Conservation (phyloP, 1,140 invertebrate species). For the Cotesia vestalis region DNA sequence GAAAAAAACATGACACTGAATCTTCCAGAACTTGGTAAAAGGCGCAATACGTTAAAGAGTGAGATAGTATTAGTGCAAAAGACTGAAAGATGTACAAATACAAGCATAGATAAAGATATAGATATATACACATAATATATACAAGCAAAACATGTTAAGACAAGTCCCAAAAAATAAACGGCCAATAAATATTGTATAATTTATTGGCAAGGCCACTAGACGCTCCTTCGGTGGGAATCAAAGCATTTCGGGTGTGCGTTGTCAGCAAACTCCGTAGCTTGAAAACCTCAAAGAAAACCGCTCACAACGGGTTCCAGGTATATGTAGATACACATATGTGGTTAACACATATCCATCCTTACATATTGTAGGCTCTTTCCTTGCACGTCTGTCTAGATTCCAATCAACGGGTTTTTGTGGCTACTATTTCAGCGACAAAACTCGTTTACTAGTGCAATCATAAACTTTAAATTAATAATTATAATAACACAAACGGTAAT, state of each 20-base stretch:
- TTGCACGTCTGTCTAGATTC: conserved; percentile 52
- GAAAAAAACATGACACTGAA: too few species aligned
- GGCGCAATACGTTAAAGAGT: too few species aligned
- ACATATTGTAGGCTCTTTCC: not conserved
- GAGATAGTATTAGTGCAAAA: not conserved
- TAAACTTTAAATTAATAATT: conserved; percentile 1
- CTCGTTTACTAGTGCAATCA: conserved; percentile 26
- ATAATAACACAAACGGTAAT: not conserved
- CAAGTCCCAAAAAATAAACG: conserved; percentile 43
- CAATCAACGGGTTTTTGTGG: conserved; percentile 55
- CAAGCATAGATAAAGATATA: not conserved
- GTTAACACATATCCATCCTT: too few species aligned
- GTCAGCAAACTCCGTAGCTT: conserved; percentile 40
- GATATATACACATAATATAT: conserved; percentile 9
- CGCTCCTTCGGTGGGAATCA: conserved; percentile 54
- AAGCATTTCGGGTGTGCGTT: conserved; percentile 55
- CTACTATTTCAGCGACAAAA: conserved; percentile 33
- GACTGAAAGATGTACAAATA: not conserved
- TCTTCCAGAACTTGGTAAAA: too few species aligned
- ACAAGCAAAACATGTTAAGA: not conserved
- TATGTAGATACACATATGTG: conserved; percentile 2
- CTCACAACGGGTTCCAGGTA: conserved; percentile 49
- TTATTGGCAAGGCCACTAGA: conserved; percentile 48
- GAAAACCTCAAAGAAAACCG: conserved; percentile 54
- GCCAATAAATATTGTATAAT: conserved; percentile 57